Percentiles rank a stretch among this genome's conserved stretches.
These are phyloP conservation scores for Mesorhabditis sp. DNA, from an alignment of 2,888 invertebrate species.

Conservation along the genomic window DNA sequence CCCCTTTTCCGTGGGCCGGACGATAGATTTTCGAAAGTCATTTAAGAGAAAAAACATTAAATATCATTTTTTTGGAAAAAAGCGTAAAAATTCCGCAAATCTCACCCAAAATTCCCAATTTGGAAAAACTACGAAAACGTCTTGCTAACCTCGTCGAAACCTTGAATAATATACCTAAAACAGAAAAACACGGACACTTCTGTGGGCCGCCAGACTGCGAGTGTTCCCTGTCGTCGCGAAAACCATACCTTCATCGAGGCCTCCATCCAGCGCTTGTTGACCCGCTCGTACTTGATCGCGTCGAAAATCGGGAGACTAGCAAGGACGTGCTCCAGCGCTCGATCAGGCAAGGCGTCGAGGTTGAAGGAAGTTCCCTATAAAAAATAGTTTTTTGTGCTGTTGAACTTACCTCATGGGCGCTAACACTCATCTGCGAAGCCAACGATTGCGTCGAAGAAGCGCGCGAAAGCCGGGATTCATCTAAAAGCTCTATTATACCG, in stretches of 20 bases:
- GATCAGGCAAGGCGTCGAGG: slow-evolving; percentile 39
- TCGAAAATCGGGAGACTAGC: slow-evolving; percentile 44
- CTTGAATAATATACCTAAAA: neutral
- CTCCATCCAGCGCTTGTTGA: slow-evolving; percentile 54
- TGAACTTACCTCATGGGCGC: slow-evolving; percentile 10
- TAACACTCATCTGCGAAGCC: slow-evolving; percentile 20
- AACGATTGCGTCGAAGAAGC: slow-evolving; percentile 48
- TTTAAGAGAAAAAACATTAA: too few species aligned
- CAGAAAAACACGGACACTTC: neutral
- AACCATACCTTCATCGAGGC: slow-evolving; percentile 40
- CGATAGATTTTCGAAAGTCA: too few species aligned
- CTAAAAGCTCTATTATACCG: neutral
- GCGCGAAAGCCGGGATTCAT: slow-evolving; percentile 34
- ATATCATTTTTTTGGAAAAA: too few species aligned
- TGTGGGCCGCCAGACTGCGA: too few species aligned
- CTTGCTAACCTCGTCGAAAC: too few species aligned
- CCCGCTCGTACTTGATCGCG: slow-evolving; percentile 51
- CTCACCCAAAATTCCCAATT: too few species aligned
- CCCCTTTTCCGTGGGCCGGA: too few species aligned
- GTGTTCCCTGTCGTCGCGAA: neutral
- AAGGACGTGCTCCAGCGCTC: slow-evolving; percentile 43
- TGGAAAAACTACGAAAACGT: too few species aligned
- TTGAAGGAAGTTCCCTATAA: slow-evolving; percentile 21
- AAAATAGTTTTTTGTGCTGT: neutral
- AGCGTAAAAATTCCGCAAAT: too few species aligned